phyloP scores from a whole-genome alignment of 92 coral and sea anemone genomes.

The Scolanthus callimorphus region DNA sequence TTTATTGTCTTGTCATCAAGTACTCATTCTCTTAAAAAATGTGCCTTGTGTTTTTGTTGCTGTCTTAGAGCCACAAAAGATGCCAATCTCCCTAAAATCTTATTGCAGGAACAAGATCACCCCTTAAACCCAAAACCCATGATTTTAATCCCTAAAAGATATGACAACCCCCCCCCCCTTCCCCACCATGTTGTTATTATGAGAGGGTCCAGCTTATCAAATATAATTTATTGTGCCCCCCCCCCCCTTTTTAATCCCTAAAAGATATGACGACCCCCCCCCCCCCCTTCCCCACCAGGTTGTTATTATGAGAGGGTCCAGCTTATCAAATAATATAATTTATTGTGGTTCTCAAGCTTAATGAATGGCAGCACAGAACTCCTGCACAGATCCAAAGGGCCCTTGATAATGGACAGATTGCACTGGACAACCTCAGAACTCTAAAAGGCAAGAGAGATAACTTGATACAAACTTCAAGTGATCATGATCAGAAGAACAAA shows the following conservation, averaged over 20 bases:
- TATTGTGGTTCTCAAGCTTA: slow-evolving; percentile 5
- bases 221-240: not conserved
- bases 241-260: not conserved
- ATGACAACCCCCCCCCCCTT: slow-evolving; percentile 13
- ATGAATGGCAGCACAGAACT: slow-evolving; percentile 52
- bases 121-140: too few species aligned
- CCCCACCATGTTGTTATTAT: not conserved
- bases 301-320: not conserved
- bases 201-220: not conserved
- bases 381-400: slow-evolving; percentile 66
- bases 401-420: slow-evolving; percentile 49
- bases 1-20: too few species aligned
- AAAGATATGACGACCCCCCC: slow-evolving; percentile 9
- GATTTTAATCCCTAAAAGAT: too few species aligned
- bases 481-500: slow-evolving; percentile 41
- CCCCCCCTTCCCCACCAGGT: slow-evolving; percentile 2
- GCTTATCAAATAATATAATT: not conserved
- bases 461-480: slow-evolving; percentile 34
- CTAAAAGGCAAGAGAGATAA: slow-evolving; percentile 26
- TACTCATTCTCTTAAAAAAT: too few species aligned
- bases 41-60: too few species aligned
- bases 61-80: too few species aligned
- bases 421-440: slow-evolving; percentile 38
- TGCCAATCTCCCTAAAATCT: too few species aligned
- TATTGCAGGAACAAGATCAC: too few species aligned